Conservation (phyloP, 2,113 vertebrate genomes). For the Erythrocebus patas region DNA sequence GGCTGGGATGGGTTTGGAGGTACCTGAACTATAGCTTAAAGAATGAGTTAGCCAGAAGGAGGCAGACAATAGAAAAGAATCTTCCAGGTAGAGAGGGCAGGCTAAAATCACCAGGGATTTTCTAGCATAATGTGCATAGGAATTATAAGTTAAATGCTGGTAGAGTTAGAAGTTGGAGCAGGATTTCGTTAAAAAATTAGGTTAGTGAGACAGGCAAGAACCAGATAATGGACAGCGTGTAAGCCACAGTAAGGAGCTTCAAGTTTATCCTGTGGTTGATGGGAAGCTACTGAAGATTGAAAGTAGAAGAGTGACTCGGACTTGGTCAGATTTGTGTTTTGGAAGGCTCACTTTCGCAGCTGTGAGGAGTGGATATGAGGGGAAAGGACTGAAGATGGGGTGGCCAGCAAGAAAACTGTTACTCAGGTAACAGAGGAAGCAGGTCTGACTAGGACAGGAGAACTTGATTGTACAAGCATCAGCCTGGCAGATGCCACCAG, state of each 20-base stretch:
- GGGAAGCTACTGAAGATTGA: neutral
- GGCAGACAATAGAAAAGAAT: neutral
- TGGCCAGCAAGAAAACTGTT: neutral
- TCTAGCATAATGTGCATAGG: neutral
- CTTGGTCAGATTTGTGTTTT: neutral
- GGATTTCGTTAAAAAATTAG: neutral
- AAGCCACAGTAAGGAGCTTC: neutral
- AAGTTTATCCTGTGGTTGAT: neutral
- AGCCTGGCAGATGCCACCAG: neutral
- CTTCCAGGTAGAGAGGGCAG: neutral
- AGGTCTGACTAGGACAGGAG: neutral
- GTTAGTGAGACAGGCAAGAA: neutral
- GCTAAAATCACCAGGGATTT: neutral
- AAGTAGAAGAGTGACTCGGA: neutral
- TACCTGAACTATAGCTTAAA: neutral
- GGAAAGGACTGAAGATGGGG: neutral
- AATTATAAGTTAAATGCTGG: neutral
- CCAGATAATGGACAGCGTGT: neutral
- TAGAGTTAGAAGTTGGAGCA: neutral
- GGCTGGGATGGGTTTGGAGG: neutral
- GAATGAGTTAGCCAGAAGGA: neutral
- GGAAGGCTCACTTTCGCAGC: neutral
- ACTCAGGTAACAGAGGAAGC: neutral
- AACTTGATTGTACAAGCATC: fast-evolving
- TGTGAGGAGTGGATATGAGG: neutral